Base-by-base conservation (phyloP, 2,113 vertebrate species). In the Cyrtonyx montezumae region DNA sequence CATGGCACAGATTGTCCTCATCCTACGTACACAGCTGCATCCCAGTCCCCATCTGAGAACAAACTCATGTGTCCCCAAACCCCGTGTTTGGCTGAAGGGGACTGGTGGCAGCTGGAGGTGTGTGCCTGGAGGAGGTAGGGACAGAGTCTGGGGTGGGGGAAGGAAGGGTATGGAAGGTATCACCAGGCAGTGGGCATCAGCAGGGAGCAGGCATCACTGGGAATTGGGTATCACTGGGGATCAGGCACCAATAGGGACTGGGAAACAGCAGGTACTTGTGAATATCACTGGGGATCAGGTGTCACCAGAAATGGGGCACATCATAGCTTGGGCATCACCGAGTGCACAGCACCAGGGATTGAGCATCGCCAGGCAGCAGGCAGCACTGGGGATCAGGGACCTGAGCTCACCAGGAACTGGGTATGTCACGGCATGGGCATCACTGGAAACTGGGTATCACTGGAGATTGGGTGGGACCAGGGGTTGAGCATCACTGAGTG, bases 51-150 rank as follows among this genome's bases (percentile, higher is more conserved):
- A 10, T 79, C 23, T 40, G 26, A 17, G 8, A 53, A 53, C 14
- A 3, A 30, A 53, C 15, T 26, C 26, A 17, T 53, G 26, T 34
- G 55, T 26, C 36, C 21, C 21, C 70, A 15, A 40, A 42, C 53
- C 23, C 65, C 26, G 20, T 5, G 9, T 8, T 10, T 1, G 3
- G 3, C 6, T 11, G n/a, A 14, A n/a, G 7, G 32, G 14, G 19
- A 32, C 4, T 6, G 28, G 22, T 22, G 46, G 25, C 56, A 26
- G 59, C 36, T 17, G 42, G 42, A 11, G 18, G 11, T 49, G 34
- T 28, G 14, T 36, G 36, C 59, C 59, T 16, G 59, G 59, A 61
- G 8, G 8, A 42, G 53, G 16, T 22, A 6, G 9, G 71, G 53
- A 9, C 53, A 28, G 49, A 13, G 3, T 15, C 11, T 20, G 70